phyloP scores from a whole-genome alignment of 1,140 invertebrate genomes.

The Pogonus chalceus region DNA sequence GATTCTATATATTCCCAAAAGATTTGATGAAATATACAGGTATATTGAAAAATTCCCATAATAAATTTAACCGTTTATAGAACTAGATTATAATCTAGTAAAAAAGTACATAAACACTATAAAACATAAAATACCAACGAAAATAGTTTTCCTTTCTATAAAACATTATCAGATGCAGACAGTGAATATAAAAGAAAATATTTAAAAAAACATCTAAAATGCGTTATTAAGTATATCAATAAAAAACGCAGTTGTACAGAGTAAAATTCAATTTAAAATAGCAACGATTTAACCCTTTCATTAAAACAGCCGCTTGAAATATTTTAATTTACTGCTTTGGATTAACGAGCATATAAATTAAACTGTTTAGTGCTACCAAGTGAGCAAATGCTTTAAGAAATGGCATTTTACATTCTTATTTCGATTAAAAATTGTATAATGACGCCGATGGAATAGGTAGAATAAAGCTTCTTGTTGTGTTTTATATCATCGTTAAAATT shows the following conservation, averaged over 20 bases:
- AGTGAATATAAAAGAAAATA: neutral
- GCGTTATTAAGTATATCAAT: neutral
- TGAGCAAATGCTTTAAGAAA: no score
- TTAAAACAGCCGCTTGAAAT: neutral
- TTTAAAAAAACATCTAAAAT: neutral
- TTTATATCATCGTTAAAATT: constrained; percentile 4
- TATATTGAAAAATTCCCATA: no score
- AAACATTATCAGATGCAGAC: neutral
- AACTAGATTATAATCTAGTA: no score
- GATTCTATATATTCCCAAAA: no score
- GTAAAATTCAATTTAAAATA: neutral
- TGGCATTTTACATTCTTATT: neutral
- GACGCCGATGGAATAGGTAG: neutral
- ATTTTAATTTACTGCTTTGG: constrained; percentile 1
- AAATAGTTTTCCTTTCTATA: neutral
- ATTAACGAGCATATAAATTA: constrained; percentile 4
- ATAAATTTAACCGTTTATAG: no score
- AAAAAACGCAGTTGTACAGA: neutral
- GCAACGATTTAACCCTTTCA: neutral
- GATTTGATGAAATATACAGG: no score
- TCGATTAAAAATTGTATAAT: neutral
- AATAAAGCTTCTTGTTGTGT: neutral
- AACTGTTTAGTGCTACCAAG: neutral
- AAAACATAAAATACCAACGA: neutral
- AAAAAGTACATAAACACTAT: neutral